Evolutionary conservation across 2,797 vertebrate species (phyloP).

Genomic region (Sebastes diaconus): DNA sequence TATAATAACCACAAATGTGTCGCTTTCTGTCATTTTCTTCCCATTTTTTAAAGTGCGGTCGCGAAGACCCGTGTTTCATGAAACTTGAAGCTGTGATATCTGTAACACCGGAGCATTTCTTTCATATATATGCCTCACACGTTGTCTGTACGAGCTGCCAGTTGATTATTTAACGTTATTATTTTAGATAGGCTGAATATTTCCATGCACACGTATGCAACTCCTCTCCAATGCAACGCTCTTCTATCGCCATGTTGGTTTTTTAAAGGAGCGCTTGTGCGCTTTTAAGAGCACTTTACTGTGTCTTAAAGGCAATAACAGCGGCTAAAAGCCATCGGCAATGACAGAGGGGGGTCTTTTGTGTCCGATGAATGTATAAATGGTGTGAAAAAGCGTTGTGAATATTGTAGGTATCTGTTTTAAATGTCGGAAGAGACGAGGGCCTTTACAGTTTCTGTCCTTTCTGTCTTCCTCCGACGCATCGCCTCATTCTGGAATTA

Average conservation of each 20-base stretch:
- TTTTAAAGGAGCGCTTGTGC: slow-evolving; percentile 71
- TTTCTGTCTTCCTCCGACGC: slow-evolving; percentile 50
- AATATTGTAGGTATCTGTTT: slow-evolving; percentile 70
- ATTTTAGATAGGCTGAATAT: slow-evolving; percentile 78
- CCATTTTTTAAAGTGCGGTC: slow-evolving; percentile 61
- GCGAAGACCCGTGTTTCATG: slow-evolving; percentile 25
- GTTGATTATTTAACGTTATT: slow-evolving; percentile 66
- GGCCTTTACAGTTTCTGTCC: slow-evolving; percentile 72
- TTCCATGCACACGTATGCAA: slow-evolving; percentile 94
- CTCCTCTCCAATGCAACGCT: slow-evolving; percentile 72
- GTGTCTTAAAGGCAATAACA: slow-evolving; percentile 75
- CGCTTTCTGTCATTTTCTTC: slow-evolving; percentile 51
- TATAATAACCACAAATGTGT: slow-evolving; percentile 40
- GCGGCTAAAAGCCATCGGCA: slow-evolving; percentile 43
- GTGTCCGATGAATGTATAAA: slow-evolving; percentile 25
- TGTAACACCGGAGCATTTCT: slow-evolving; percentile 8
- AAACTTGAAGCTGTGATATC: slow-evolving; percentile 20
- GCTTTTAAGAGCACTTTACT: slow-evolving; percentile 75
- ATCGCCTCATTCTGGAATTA: slow-evolving; percentile 72
- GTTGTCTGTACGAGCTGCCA: slow-evolving; percentile 21
- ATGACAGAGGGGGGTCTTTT: slow-evolving; percentile 52
- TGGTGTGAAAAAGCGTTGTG: slow-evolving; percentile 27
- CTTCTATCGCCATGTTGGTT: slow-evolving; percentile 92
- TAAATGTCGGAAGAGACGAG: slow-evolving; percentile 84
- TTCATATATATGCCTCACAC: neutral